Evolutionary conservation across 2,113 vertebrate genomes (phyloP).

Genomic region (Numida meleagris): DNA sequence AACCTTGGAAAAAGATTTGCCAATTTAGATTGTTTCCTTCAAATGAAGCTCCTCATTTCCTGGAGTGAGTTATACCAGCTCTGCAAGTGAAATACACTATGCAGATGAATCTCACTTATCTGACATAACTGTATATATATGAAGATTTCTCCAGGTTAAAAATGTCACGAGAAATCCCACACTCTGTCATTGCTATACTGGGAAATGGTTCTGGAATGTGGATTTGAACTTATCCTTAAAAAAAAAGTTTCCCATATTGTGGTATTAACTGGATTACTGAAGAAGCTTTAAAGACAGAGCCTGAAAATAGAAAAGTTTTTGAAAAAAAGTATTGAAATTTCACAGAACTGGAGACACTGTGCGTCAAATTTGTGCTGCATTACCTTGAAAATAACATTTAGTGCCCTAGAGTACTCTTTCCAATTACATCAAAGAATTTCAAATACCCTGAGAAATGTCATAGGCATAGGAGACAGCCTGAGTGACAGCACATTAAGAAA

Average conservation of each 20-base stretch:
- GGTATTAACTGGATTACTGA: not conserved
- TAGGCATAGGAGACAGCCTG: not conserved
- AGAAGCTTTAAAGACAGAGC: constrained; percentile 14
- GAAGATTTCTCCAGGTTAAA: not conserved
- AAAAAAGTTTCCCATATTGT: not conserved
- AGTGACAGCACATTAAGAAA: not conserved
- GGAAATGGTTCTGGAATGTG: not conserved
- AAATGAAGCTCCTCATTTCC: not conserved
- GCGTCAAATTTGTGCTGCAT: not conserved
- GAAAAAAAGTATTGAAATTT: not conserved
- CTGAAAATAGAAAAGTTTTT: constrained; percentile 12
- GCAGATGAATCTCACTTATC: not conserved
- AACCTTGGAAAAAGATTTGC: not conserved
- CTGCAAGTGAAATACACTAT: not conserved
- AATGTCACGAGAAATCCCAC: constrained; percentile 14
- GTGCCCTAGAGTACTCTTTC: not conserved
- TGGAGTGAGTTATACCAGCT: not conserved
- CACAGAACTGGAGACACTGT: not conserved
- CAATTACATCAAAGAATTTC: not conserved
- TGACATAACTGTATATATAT: not conserved
- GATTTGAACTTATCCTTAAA: constrained; percentile 6
- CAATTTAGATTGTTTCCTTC: not conserved
- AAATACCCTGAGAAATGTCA: not conserved
- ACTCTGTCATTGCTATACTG: constrained; percentile 1
- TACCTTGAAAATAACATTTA: not conserved